phyloP scores from a whole-genome alignment of 2,888 invertebrate genomes.

The Hirtodrosophila duncani region DNA sequence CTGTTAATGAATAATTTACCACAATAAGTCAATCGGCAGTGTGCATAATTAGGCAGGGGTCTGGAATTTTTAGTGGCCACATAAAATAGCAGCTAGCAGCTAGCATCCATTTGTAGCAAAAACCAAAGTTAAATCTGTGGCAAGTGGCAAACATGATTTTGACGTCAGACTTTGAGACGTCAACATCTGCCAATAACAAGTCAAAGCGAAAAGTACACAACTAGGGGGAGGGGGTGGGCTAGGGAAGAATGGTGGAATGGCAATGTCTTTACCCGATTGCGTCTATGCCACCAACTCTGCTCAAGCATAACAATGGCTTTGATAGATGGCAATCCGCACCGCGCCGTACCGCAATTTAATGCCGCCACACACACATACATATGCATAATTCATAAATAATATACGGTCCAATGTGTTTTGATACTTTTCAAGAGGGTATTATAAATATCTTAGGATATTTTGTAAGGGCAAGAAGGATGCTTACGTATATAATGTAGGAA shows the following conservation, averaged over 20 bases:
- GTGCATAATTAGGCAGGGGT: constrained; percentile 51
- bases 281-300: constrained; percentile 6
- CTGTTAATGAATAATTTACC: constrained; percentile 44
- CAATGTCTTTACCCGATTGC: too few relatives aligned
- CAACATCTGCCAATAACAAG: constrained; percentile 52
- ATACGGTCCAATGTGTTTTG: too few relatives aligned
- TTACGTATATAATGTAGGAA: too few relatives aligned
- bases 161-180: constrained; percentile 53
- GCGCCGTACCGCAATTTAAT: constrained; percentile 36
- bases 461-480: too few relatives aligned
- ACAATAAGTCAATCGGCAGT: constrained; percentile 64
- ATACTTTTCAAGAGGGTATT: too few relatives aligned
- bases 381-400: constrained; percentile 50
- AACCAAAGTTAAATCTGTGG: constrained; percentile 24
- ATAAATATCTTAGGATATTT: too few relatives aligned
- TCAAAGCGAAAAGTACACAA: constrained; percentile 3
- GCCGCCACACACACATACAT: constrained; percentile 38
- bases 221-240: too few relatives aligned
- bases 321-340: constrained; percentile 53
- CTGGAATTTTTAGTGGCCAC: constrained; percentile 58
- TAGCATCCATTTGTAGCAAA: constrained; percentile 10
- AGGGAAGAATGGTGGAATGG: background rate
- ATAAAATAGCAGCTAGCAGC: constrained; percentile 40
- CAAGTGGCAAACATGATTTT: constrained; percentile 31
- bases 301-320: constrained; percentile 45